Conservation (phyloP, 1,140 invertebrate species). For the Drosophila eugracilis region DNA sequence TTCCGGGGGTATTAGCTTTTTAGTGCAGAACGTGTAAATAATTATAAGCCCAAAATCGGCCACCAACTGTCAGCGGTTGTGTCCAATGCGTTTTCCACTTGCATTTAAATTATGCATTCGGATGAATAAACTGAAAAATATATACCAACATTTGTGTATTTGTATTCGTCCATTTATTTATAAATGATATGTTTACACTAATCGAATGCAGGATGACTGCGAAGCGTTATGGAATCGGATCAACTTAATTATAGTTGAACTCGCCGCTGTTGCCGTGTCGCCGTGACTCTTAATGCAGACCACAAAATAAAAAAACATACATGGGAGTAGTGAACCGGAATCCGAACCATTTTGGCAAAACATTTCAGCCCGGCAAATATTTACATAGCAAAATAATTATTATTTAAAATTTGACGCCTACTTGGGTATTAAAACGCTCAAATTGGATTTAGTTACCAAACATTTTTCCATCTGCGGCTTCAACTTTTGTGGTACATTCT, state of each 20-base stretch:
- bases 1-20: slow-evolving; percentile 57
- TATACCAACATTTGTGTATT: not conserved
- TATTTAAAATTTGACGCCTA: slow-evolving; percentile 55
- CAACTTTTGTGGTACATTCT: slow-evolving; percentile 23
- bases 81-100: slow-evolving; percentile 27
- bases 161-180: slow-evolving; percentile 32
- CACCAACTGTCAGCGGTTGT: slow-evolving; percentile 55
- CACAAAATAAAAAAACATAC: slow-evolving; percentile 18
- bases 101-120: slow-evolving; percentile 26
- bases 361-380: slow-evolving; percentile 26
- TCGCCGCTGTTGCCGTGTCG: not conserved
- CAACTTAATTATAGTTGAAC: slow-evolving; percentile 35
- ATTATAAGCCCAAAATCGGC: slow-evolving; percentile 71
- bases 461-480: slow-evolving; percentile 26
- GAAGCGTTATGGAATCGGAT: slow-evolving; percentile 28
- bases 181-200: slow-evolving; percentile 32
- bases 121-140: slow-evolving; percentile 31
- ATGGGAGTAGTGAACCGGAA: slow-evolving; percentile 26
- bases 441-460: slow-evolving; percentile 16
- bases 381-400: slow-evolving; percentile 51
- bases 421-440: slow-evolving; percentile 45
- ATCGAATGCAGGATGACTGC: slow-evolving; percentile 16
- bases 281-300: not conserved
- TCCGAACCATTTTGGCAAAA: slow-evolving; percentile 24
- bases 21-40: slow-evolving; percentile 59